These are phyloP conservation scores for Nebria ingens DNA, from an alignment of 1,140 invertebrate genomes.

Conservation along the genomic window DNA sequence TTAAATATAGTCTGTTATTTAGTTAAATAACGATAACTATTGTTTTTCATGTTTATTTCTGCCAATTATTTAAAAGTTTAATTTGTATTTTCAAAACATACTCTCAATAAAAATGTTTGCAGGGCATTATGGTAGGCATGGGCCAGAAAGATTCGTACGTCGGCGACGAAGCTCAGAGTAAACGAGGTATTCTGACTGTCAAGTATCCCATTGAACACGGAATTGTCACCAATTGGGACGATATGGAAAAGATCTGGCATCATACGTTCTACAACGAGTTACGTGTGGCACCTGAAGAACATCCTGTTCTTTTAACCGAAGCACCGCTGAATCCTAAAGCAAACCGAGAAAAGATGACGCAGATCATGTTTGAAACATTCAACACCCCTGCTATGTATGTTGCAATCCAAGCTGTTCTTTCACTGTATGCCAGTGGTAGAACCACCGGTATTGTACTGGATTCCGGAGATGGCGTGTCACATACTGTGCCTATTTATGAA, in stretches of 20 bases:
- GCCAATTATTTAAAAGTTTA: slow-evolving; percentile 53
- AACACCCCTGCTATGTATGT: too few relatives aligned
- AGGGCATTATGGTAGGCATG: slow-evolving; percentile 87
- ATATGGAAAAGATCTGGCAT: too few relatives aligned
- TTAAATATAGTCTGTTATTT: too few relatives aligned
- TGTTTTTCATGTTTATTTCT: too few relatives aligned
- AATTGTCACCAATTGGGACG: slow-evolving; percentile 77
- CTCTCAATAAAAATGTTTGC: background rate
- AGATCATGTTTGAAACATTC: too few relatives aligned
- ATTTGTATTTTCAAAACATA: slow-evolving; percentile 64
- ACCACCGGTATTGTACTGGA: slow-evolving; percentile 79
- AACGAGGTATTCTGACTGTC: slow-evolving; percentile 64
- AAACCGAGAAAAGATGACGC: slow-evolving; percentile 68
- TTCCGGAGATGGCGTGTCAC: slow-evolving; percentile 74
- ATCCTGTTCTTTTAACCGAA: slow-evolving; percentile 77
- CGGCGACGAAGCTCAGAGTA: slow-evolving; percentile 73
- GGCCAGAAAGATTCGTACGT: too few relatives aligned
- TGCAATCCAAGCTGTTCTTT: too few relatives aligned
- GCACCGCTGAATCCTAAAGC: slow-evolving; percentile 73
- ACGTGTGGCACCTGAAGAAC: slow-evolving; percentile 76
- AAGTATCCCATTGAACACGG: slow-evolving; percentile 78
- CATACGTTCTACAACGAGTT: too few relatives aligned
- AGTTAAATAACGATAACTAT: too few relatives aligned
- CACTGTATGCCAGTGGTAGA: slow-evolving; percentile 69
- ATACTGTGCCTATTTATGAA: slow-evolving; percentile 76